Percentiles rank a stretch among this genome's conserved stretches.
Evolutionary conservation across 2,888 invertebrate genomes (phyloP).

Genomic region (Microlaimidae sp.): DNA sequence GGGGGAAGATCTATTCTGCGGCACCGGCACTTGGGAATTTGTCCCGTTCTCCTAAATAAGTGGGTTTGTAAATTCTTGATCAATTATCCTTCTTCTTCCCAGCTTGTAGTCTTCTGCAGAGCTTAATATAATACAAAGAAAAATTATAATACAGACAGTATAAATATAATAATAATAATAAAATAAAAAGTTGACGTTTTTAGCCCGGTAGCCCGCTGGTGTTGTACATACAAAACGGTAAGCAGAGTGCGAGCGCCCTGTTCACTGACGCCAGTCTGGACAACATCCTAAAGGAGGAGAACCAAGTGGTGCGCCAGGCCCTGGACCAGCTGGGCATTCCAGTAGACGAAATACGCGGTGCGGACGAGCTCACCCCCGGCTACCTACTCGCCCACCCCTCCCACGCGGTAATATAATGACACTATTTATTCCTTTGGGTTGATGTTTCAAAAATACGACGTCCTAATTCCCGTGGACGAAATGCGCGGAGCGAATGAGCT

Average conservation of each 20-base stretch:
- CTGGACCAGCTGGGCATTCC: slow-evolving; percentile 18
- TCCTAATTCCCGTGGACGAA: slow-evolving; percentile 7
- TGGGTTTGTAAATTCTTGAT: no score
- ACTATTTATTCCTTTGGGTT: neutral
- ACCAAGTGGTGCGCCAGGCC: slow-evolving; percentile 17
- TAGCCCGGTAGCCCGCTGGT: slow-evolving; percentile 30
- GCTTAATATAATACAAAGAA: neutral
- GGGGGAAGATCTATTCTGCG: no score
- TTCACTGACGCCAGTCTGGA: slow-evolving; percentile 32
- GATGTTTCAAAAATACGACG: no score
- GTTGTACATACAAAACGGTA: slow-evolving; percentile 27
- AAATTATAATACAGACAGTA: no score
- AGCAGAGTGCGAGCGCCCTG: slow-evolving; percentile 24
- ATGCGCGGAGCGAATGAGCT: neutral
- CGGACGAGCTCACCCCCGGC: slow-evolving; percentile 6
- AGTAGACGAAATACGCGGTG: neutral
- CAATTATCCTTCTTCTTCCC: no score
- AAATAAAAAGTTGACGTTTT: no score
- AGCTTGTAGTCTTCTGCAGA: no score
- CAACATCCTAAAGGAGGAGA: slow-evolving; percentile 15
- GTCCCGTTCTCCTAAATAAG: no score
- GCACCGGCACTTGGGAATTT: no score
- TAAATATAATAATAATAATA: no score
- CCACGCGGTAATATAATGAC: no score
- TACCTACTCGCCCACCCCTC: slow-evolving; percentile 10